Evolutionary conservation across 2,113 vertebrate species (phyloP), one percentile per base, ranked within the genome.

Genomic region (Aphyosemion australe): DNA sequence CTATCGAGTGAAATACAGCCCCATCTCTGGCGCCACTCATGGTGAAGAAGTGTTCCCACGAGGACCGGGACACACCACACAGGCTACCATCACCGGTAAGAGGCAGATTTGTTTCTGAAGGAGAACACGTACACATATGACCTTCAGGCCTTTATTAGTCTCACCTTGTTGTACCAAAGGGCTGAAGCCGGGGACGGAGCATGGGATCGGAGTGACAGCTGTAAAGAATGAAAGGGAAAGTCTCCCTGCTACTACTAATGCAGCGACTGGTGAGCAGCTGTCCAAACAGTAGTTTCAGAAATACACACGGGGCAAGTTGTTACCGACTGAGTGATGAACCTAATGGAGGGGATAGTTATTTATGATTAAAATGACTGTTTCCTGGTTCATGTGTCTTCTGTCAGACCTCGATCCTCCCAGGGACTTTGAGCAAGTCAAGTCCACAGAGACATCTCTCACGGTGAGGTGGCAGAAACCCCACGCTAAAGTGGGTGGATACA

Each of bases 171-270:
- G 6, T 54, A 14, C 34, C 14, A 0, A 70, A 99, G 97, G 93
- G 51, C 87, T 99, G 47, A 95, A 88, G 43, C 95, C 97, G 1
- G 97, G 96, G 39, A 97, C 94, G 0, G 97, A 99, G 74, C 98
- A 98, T 8, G 96, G 96, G n/a, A 93, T 99, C 10, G 96, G 96
- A 32, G 94, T 99, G 75, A 97, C 95, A 11, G 95, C 94, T 1
- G 89, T 98, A 80, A 96, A 95, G 85, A 90, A 91, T 0, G 94
- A 96, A 81, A 92, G 87, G 53, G 97, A 98, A 81, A 98, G 97
- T 1, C 79, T 93, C n/a, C 97, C 97, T 0, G 93, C 95, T 0
- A 98, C 96, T 52, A 93, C 94, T 42, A 98, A 97, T 0, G 94
- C 93, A 15, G 95, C 94, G 64, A 99, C 97, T 43, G 96, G 97